These are phyloP conservation scores for Drosophila quasianomalipes DNA, from an alignment of 2,888 invertebrate genomes.

Conservation along the genomic window DNA sequence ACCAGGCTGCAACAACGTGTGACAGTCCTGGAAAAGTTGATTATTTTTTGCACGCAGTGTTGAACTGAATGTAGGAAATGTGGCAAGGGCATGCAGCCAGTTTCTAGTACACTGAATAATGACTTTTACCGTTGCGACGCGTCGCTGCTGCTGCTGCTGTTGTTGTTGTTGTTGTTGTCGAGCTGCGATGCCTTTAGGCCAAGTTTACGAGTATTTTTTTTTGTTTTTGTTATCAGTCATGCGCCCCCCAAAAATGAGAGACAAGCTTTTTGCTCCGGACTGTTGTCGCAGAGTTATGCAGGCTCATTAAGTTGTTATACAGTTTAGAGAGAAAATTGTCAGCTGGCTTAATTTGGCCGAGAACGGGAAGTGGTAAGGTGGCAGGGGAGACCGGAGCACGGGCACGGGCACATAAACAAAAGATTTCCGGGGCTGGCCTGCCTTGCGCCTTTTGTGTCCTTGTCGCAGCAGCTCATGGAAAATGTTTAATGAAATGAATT, in stretches of 20 bases:
- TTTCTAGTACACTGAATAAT: constrained; percentile 80
- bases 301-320: constrained; percentile 83
- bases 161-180: constrained; percentile 35
- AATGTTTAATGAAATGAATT: constrained; percentile 80
- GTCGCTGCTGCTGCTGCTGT: constrained; percentile 18
- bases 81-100: constrained; percentile 42
- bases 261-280: constrained; percentile 30
- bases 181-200: constrained; percentile 65
- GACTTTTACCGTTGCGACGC: constrained; percentile 67
- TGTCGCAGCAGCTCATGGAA: constrained; percentile 56
- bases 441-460: constrained; percentile 45
- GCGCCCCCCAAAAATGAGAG: constrained; percentile 26
- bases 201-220: constrained; percentile 68
- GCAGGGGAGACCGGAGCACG: constrained; percentile 28
- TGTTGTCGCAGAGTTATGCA: constrained; percentile 78
- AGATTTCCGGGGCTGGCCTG: constrained; percentile 69
- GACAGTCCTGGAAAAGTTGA: constrained; percentile 82
- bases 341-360: constrained; percentile 79
- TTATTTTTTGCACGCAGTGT: constrained; percentile 73
- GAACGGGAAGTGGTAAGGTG: constrained; percentile 20
- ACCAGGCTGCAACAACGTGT: constrained; percentile 68
- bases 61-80: constrained; percentile 8
- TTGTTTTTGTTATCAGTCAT: constrained; percentile 35
- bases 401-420: constrained; percentile 69
- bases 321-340: constrained; percentile 82